Base-by-base conservation (phyloP, 1,140 invertebrate genomes). In the Leptoteleia sp. region DNA sequence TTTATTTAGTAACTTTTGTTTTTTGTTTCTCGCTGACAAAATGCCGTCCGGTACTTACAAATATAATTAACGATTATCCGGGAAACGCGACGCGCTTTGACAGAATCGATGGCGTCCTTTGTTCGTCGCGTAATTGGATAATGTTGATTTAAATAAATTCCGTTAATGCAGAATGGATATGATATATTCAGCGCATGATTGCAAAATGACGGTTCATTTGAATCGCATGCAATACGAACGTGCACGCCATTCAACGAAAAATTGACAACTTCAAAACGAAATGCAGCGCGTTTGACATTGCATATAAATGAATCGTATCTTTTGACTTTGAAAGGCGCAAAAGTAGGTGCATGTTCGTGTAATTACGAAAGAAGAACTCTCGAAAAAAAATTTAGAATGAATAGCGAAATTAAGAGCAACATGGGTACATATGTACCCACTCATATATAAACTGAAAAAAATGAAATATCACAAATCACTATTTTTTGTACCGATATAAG, bases 221-320 rank as follows among this genome's bases (percentile, higher is more conserved):
- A 50, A 35, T 50, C 12, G 8, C 25, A n/a, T 48, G 22, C 12
- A 7, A 11, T 25, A 13, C 43, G 45, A 45, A 22, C 5, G 7
- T 16, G 19, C 5, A 22, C 5, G 19, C 19, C 19, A 15, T 31
- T 31, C 12, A 31, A 35, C 5, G 45, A 48, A 48, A 48, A 19
- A 19, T 42, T 42, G 38, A 11, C 38, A 42, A 42, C 38, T 31
- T 4, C 3, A 15, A 17, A 48, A 48, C 13, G 8, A 31, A 31
- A 48, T 48, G 25, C 27, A 22, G 4, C 17, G 25, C 45, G 15
- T 27, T 27, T 45, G 45, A 31, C 45, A 48, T 48, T 48, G 45
- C 45, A 50, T 50, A 50, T 50, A 33, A 50, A 50, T 35, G 47
- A 50, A 31, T 31, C 27, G 45, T 9, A 13, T 48, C 45, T 16